Evolutionary conservation across 2,113 vertebrate genomes (phyloP).

Genomic region (Chaetops frenatus): DNA sequence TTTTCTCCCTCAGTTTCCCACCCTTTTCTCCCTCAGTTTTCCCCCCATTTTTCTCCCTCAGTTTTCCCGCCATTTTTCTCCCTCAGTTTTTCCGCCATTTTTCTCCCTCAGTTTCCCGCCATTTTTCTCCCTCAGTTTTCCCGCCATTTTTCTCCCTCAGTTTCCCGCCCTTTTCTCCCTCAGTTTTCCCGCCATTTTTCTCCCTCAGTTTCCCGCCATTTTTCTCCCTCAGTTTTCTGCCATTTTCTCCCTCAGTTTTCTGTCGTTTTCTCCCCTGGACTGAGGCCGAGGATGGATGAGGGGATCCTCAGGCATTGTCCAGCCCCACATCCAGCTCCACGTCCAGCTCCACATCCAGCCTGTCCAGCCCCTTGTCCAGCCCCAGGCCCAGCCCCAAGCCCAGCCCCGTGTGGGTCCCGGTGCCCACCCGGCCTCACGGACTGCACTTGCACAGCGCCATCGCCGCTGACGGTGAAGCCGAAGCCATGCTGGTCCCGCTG

Average conservation of each 20-base stretch:
- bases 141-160: too few relatives aligned
- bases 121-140: too few relatives aligned
- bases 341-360: background rate
- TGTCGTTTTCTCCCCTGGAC: background rate
- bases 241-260: background rate
- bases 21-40: too few relatives aligned
- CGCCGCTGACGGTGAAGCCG: background rate
- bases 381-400: too few relatives aligned
- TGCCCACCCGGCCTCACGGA: background rate
- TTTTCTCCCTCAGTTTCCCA: too few relatives aligned
- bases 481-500: background rate
- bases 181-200: too few relatives aligned
- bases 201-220: background rate
- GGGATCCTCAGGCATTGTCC: background rate
- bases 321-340: background rate
- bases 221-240: background rate
- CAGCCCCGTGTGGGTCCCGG: too few relatives aligned
- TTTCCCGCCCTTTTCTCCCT: too few relatives aligned
- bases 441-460: background rate
- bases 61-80: too few relatives aligned
- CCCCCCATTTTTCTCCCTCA: too few relatives aligned
- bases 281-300: background rate
- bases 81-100: too few relatives aligned
- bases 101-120: too few relatives aligned
- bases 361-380: background rate